Base-by-base conservation (phyloP, 23 tunicate genomes). In the Corella eumyota region DNA sequence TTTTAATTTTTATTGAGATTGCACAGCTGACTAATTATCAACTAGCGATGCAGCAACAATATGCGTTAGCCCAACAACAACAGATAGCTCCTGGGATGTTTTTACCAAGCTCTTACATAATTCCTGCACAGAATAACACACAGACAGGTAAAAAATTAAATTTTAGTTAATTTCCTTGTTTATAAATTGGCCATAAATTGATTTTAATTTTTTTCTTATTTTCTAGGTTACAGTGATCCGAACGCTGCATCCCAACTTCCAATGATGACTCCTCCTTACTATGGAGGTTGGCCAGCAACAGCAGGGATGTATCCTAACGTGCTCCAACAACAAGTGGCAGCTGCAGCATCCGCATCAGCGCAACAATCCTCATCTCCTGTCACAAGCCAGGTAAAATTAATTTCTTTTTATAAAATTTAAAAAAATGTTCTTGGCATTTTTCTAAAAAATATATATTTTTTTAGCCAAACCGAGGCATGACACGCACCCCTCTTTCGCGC, bases 21-120 rank as follows among this genome's bases (percentile, higher is more conserved):
- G 71, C 76, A 3, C 76, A 64, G 26, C 44, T 74, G 29, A 74
- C 69, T 6, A 58, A 62, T 1, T 74, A 74, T 30, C 80, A 74
- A 34, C 56, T 74, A 32, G 71, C 80, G 4, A 47, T 50, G 45
- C 78, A 70, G 36, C 75, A 77, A 30, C 68, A 69, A 34, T 64
- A 63, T 36, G 53, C 72, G 31, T 23, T 56, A 1, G 81, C 81
- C 26, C 56, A 34, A 11, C 76, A 61, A 61, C 66, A 38, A 23
- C 54, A 50, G 17, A 65, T 74, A 4, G 52, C 78, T 30, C 83
- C 75, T n/a, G 92, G 92, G 5, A 66, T 85, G 70, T 71, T 85
- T 59, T 38, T 85, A 19, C 85, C 95, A 31, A 78, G 74, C 44
- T 65, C 94, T 47, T 84, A 84, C 61, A 58, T 84, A 30, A 84